Evolutionary conservation across 1,140 invertebrate species (phyloP).

Genomic region (Heterodera carotae): DNA sequence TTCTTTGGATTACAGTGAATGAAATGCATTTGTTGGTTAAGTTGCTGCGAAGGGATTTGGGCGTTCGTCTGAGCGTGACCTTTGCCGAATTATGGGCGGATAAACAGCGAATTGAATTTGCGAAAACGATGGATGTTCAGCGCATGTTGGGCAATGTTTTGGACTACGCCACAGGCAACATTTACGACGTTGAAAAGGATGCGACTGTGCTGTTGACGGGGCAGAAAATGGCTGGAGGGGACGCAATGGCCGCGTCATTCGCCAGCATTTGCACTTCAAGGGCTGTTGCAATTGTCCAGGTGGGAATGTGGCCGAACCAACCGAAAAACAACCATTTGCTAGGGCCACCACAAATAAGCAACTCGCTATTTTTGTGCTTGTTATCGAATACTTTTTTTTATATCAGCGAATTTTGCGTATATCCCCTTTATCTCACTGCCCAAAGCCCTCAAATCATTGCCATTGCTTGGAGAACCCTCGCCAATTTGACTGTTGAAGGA

Average conservation of each 20-base stretch:
- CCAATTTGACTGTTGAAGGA: too few relatives aligned
- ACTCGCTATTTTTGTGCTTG: too few relatives aligned
- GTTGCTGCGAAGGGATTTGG: slow-evolving; percentile 60
- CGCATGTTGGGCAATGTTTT: slow-evolving; percentile 52
- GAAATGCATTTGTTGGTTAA: slow-evolving; percentile 30
- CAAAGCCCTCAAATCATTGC: too few relatives aligned
- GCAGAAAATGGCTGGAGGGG: slow-evolving; percentile 53
- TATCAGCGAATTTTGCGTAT: neutral
- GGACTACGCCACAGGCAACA: slow-evolving; percentile 62
- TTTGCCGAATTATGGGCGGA: slow-evolving; percentile 58
- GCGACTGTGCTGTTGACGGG: slow-evolving; percentile 59
- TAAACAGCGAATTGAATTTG: slow-evolving; percentile 43
- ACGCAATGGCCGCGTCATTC: slow-evolving; percentile 54
- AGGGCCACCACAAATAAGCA: too few relatives aligned
- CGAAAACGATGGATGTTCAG: slow-evolving; percentile 51
- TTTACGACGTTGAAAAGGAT: slow-evolving; percentile 61
- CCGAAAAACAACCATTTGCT: neutral
- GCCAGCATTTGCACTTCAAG: slow-evolving; percentile 58
- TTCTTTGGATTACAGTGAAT: slow-evolving; percentile 9
- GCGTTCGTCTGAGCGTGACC: slow-evolving; percentile 61
- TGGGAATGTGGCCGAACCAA: slow-evolving; percentile 32
- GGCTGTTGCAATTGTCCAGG: slow-evolving; percentile 59
- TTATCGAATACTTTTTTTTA: too few relatives aligned
- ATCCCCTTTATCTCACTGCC: too few relatives aligned
- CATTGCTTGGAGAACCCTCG: too few relatives aligned